A percentile compares a stretch with the other conserved stretches of the same genome.
These are phyloP conservation scores for Rhizoglyphus robini DNA, from an alignment of 1,140 invertebrate species.

Conservation along the genomic window DNA sequence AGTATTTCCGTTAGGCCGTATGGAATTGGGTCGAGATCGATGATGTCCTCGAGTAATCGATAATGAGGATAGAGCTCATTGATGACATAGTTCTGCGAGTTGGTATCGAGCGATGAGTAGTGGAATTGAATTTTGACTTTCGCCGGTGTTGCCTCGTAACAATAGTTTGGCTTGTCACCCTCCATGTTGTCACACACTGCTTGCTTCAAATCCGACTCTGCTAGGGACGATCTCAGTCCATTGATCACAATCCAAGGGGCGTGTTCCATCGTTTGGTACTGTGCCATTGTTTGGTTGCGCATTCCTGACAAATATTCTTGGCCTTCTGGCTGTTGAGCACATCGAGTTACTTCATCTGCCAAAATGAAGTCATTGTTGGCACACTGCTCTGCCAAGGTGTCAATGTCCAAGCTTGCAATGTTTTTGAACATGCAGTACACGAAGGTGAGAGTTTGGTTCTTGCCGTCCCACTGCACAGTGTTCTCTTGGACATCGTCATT, in stretches of 20 bases:
- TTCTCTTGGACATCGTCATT: slow-evolving; percentile 1
- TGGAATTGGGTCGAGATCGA: slow-evolving; percentile 20
- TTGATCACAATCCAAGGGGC: slow-evolving; percentile 20
- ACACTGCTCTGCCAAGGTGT: slow-evolving; percentile 9
- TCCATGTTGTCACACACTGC: slow-evolving; percentile 3
- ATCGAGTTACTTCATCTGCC: slow-evolving; percentile 8
- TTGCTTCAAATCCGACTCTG: slow-evolving; percentile 13
- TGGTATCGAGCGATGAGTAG: slow-evolving; percentile 2
- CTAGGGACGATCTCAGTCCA: slow-evolving; percentile 1
- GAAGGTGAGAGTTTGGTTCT: slow-evolving; percentile 20
- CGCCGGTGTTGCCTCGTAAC: neutral
- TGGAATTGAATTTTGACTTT: slow-evolving; percentile 20
- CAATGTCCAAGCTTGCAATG: neutral
- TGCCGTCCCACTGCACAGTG: slow-evolving; percentile 13
- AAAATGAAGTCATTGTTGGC: slow-evolving; percentile 11
- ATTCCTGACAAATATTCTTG: slow-evolving; percentile 6
- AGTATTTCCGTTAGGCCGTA: neutral
- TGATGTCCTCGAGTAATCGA: slow-evolving; percentile 17
- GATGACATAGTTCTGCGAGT: slow-evolving; percentile 15
- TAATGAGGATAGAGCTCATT: slow-evolving; percentile 22
- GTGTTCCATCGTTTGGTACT: slow-evolving; percentile 5
- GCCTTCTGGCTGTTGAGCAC: slow-evolving; percentile 12
- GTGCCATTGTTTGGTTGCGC: neutral
- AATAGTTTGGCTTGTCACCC: slow-evolving; percentile 8
- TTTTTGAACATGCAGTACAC: slow-evolving; percentile 21